Evolutionary conservation across 2,888 invertebrate species (phyloP).

Genomic region (Tetragonisca angustula): DNA sequence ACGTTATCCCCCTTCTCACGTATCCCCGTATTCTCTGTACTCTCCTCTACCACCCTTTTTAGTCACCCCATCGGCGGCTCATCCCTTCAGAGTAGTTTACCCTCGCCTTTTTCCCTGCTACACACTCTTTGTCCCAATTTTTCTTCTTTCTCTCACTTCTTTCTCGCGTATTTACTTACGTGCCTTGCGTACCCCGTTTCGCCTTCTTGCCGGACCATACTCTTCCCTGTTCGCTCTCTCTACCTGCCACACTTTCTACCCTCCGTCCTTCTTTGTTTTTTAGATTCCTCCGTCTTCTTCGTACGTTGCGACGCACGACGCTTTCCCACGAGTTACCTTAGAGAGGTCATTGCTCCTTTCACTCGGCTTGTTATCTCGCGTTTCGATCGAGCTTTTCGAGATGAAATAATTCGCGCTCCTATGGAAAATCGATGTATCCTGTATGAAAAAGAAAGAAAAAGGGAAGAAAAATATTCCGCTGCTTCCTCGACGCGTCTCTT

Average conservation of each 20-base stretch:
- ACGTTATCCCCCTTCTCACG: conserved; percentile 17
- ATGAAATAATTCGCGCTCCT: not conserved
- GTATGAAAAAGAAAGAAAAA: not conserved
- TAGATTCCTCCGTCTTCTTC: not conserved
- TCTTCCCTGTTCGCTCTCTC: not conserved
- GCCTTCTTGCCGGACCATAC: not conserved
- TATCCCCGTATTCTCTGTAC: not conserved
- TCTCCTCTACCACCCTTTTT: not conserved
- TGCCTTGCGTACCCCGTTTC: not conserved
- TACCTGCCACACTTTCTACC: not conserved
- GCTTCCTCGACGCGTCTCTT: not conserved
- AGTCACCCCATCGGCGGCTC: conserved; percentile 11
- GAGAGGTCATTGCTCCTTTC: not conserved
- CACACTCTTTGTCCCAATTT: not conserved
- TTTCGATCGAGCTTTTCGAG: no score
- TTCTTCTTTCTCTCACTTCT: not conserved
- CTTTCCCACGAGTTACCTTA: not conserved
- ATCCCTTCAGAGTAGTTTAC: conserved; percentile 21
- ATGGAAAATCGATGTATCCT: not conserved
- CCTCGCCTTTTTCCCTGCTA: conserved; percentile 23
- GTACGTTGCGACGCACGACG: no score
- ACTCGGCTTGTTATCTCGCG: not conserved
- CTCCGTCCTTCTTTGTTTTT: no score
- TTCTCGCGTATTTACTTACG: conserved; percentile 31
- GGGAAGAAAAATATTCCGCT: no score